Conservation (phyloP, 2,888 invertebrate genomes). For the Drosophila borealis region DNA sequence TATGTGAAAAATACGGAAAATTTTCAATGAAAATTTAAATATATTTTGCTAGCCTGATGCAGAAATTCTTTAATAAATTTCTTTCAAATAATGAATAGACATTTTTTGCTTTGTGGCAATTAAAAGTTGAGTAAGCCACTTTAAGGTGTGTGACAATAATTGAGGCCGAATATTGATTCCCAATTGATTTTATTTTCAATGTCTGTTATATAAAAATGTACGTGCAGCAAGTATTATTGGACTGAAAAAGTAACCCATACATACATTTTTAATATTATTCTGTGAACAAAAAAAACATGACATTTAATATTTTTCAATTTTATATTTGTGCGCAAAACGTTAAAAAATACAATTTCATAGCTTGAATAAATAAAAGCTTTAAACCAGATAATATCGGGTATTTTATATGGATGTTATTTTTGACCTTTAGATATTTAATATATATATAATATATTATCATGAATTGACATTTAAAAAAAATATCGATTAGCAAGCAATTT, state of each 20-base stretch:
- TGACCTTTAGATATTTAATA: too few relatives aligned
- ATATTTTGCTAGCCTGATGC: neutral
- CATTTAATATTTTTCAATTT: conserved; percentile 5
- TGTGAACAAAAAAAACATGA: neutral
- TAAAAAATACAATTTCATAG: neutral
- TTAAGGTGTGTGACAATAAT: neutral
- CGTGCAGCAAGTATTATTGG: neutral
- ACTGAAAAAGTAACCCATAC: too few relatives aligned
- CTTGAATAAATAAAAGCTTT: neutral
- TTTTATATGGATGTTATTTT: too few relatives aligned
- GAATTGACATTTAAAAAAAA: too few relatives aligned
- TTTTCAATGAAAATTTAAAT: conserved; percentile 2
- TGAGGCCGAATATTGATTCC: neutral
- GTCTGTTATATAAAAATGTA: neutral
- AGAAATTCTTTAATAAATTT: neutral
- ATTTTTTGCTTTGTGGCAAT: neutral
- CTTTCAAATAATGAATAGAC: neutral
- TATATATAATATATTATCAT: too few relatives aligned
- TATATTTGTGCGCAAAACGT: conserved; percentile 2
- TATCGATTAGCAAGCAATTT: too few relatives aligned
- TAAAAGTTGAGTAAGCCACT: neutral
- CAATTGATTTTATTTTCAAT: conserved; percentile 4
- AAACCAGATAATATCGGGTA: too few relatives aligned
- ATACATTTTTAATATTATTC: conserved; percentile 3
- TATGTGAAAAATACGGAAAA: neutral